A percentile compares a stretch with the other conserved stretches of the same genome.
These are phyloP conservation scores for Mallotus villosus DNA, from an alignment of 2,797 vertebrate genomes.

Conservation along the genomic window DNA sequence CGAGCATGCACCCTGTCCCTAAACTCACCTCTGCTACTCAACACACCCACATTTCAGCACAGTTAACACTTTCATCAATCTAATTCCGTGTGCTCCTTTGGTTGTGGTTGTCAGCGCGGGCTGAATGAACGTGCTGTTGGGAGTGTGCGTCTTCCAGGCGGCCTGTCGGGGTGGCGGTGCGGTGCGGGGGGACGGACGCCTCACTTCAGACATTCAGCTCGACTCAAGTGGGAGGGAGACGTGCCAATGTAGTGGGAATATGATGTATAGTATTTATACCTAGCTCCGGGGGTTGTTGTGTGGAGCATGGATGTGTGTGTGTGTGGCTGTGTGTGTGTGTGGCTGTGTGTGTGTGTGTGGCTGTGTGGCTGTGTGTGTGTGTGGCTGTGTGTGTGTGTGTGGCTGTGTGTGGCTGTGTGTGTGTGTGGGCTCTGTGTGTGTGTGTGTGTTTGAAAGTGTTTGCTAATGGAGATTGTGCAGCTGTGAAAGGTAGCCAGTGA, in stretches of 20 bases:
- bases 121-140: conserved; percentile 68
- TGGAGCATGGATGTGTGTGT: conserved; percentile 1
- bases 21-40: conserved; percentile 38
- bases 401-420: conserved; percentile 18
- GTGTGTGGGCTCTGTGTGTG: conserved; percentile 16
- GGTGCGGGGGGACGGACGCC: conserved; percentile 48
- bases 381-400: conserved; percentile 25
- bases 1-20: not conserved
- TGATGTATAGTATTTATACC: conserved; percentile 71
- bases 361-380: conserved; percentile 21
- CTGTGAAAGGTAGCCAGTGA: conserved; percentile 52
- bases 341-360: too few relatives aligned
- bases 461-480: conserved; percentile 69
- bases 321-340: conserved; percentile 25
- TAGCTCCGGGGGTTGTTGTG: conserved; percentile 49
- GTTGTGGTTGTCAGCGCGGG: conserved; percentile 51
- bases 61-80: conserved; percentile 58
- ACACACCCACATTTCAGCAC: conserved; percentile 41
- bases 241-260: conserved; percentile 64
- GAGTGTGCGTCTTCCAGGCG: conserved; percentile 58
- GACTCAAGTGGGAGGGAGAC: conserved; percentile 61
- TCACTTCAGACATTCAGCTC: conserved; percentile 66
- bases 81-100: conserved; percentile 58
- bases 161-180: conserved; percentile 62
- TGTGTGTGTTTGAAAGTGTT: conserved; percentile 42